phyloP scores from a whole-genome alignment of 2,888 invertebrate genomes.

The Sinotaia quadrata region DNA sequence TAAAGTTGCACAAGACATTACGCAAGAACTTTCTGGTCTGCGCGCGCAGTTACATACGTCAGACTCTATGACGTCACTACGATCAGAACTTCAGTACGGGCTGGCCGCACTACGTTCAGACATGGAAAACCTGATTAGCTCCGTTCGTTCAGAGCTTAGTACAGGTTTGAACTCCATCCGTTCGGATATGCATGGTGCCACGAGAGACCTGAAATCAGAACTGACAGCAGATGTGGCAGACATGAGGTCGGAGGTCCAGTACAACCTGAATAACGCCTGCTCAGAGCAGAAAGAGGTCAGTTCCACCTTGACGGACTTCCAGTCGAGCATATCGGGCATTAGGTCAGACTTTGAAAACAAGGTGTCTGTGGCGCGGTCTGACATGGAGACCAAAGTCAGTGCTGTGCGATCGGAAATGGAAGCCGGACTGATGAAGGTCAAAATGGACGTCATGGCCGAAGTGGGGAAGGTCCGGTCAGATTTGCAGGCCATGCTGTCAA shows the following conservation, averaged over 20 bases:
- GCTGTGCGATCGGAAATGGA: constrained; percentile 23
- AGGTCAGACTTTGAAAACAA: constrained; percentile 15
- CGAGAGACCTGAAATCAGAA: constrained; percentile 4
- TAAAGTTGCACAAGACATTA: constrained; percentile 12
- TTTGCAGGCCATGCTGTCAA: constrained; percentile 25
- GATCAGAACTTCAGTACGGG: constrained; percentile 20
- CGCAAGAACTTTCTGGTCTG: constrained; percentile 19
- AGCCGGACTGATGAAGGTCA: background rate
- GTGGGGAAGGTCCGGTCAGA: constrained; percentile 19
- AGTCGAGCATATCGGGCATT: background rate
- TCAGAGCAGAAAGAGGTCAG: constrained; percentile 13
- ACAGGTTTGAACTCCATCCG: background rate
- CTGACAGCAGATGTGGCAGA: constrained; percentile 15
- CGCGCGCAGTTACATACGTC: constrained; percentile 22
- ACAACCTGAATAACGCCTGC: constrained; percentile 17
- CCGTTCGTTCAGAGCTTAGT: constrained; percentile 11
- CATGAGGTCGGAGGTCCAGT: constrained; percentile 19
- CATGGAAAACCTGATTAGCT: constrained; percentile 11
- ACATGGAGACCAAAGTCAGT: constrained; percentile 20
- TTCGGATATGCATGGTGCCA: constrained; percentile 7
- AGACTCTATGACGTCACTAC: constrained; percentile 13
- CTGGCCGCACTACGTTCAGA: constrained; percentile 19
- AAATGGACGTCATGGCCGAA: constrained; percentile 17
- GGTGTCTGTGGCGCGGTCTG: constrained; percentile 2
- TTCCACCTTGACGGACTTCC: constrained; percentile 12